Conservation (phyloP, 1,140 invertebrate species). For the Dinothrombium tinctorium region DNA sequence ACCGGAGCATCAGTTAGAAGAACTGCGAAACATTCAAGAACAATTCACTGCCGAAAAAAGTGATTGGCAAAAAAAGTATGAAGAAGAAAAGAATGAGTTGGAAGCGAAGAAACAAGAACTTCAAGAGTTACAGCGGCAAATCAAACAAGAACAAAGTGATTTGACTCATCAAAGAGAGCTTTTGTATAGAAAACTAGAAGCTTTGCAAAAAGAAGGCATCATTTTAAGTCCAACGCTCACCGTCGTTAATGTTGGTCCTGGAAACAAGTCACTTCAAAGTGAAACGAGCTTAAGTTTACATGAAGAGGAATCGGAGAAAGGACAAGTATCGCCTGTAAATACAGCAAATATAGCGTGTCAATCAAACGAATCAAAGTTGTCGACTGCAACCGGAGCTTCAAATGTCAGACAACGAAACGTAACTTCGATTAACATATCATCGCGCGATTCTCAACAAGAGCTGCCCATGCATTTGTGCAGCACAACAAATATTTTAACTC, state of each 20-base stretch:
- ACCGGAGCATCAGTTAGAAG: slow-evolving; percentile 45
- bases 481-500: too few species aligned
- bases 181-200: slow-evolving; percentile 53
- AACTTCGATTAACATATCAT: too few species aligned
- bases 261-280: too few species aligned
- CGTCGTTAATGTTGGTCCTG: slow-evolving; percentile 12
- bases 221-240: slow-evolving; percentile 21
- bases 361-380: not conserved
- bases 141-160: slow-evolving; percentile 48
- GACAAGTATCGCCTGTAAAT: not conserved
- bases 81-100: slow-evolving; percentile 82
- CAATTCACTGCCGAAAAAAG: slow-evolving; percentile 47
- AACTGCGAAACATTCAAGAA: slow-evolving; percentile 43
- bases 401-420: too few species aligned
- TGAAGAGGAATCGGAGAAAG: too few species aligned
- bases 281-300: too few species aligned
- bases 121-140: slow-evolving; percentile 28
- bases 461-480: too few species aligned
- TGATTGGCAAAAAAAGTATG: slow-evolving; percentile 64
- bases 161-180: slow-evolving; percentile 61
- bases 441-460: too few species aligned
- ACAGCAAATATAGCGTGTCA: not conserved
- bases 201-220: slow-evolving; percentile 43
- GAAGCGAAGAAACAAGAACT: slow-evolving; percentile 64
- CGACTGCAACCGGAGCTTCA: too few species aligned